phyloP scores from a whole-genome alignment of 2,797 vertebrate genomes.

The Rhadinocentrus ornatus region DNA sequence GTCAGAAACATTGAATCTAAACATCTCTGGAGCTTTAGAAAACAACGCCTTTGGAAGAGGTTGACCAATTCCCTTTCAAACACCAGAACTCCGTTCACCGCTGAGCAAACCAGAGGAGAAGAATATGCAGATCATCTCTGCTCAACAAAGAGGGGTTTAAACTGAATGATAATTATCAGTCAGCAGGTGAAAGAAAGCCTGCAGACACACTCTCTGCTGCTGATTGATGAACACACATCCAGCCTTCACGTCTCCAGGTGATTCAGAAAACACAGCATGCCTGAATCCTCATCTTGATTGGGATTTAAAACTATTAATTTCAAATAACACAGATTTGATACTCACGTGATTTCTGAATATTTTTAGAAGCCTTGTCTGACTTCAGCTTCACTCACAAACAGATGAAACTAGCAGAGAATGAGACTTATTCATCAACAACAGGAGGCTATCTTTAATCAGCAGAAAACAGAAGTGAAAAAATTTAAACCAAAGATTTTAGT shows the following conservation, averaged over 20 bases:
- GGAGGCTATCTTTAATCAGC: constrained; percentile 4
- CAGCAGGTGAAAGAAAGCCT: no score
- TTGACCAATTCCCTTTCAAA: no score
- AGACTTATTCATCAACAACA: constrained; percentile 27
- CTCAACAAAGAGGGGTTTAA: no score
- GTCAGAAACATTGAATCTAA: no score
- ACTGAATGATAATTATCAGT: no score
- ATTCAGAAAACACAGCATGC: not conserved
- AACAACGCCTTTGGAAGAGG: no score
- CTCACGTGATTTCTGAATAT: constrained; percentile 17
- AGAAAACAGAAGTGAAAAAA: not conserved
- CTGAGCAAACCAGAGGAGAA: no score
- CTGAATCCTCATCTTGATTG: constrained; percentile 8
- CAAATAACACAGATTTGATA: constrained; percentile 26
- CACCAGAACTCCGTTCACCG: no score
- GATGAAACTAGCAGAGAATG: constrained; percentile 1
- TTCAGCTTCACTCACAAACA: constrained; percentile 7
- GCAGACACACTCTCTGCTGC: no score
- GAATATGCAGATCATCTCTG: no score
- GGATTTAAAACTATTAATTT: constrained; percentile 12
- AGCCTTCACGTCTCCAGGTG: not conserved
- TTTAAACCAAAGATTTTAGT: not conserved
- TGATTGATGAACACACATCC: no score
- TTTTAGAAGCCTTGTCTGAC: constrained; percentile 7
- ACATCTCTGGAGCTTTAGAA: no score